Evolutionary conservation across 2,113 vertebrate genomes (phyloP).

Genomic region (Caranx melampygus): DNA sequence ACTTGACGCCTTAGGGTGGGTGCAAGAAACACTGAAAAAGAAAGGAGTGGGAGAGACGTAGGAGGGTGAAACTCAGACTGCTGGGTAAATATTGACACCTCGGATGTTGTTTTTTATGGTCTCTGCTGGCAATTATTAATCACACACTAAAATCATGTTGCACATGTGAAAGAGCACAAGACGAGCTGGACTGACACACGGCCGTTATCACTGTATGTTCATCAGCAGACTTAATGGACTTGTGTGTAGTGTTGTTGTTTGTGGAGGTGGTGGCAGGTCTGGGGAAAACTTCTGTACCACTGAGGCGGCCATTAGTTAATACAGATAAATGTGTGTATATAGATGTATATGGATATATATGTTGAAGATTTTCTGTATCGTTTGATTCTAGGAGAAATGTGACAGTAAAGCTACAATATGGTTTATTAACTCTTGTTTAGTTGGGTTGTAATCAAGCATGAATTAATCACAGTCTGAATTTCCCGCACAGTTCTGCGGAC

Average conservation of each 20-base stretch:
- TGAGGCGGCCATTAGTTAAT: no score
- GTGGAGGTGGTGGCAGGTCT: background rate
- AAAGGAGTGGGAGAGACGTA: background rate
- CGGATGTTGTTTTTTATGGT: conserved; percentile 53
- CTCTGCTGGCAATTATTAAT: conserved; percentile 69
- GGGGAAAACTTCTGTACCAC: no score
- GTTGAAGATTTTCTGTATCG: no score
- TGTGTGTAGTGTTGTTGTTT: background rate
- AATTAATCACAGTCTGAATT: no score
- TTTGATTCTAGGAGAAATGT: no score
- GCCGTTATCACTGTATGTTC: background rate
- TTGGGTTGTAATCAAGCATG: no score
- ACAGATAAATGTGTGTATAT: no score
- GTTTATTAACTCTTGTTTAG: no score
- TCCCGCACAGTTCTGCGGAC: no score
- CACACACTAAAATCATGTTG: conserved; percentile 38
- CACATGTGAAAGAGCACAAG: background rate
- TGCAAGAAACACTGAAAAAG: background rate
- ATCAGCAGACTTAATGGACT: background rate
- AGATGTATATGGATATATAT: no score
- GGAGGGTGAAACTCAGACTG: conserved; percentile 4
- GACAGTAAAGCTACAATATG: no score
- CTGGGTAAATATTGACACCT: conserved; percentile 64
- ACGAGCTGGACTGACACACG: background rate
- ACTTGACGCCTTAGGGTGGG: background rate